These are phyloP conservation scores for Melanocharis versteri DNA, from an alignment of 2,113 vertebrate genomes.

Conservation along the genomic window DNA sequence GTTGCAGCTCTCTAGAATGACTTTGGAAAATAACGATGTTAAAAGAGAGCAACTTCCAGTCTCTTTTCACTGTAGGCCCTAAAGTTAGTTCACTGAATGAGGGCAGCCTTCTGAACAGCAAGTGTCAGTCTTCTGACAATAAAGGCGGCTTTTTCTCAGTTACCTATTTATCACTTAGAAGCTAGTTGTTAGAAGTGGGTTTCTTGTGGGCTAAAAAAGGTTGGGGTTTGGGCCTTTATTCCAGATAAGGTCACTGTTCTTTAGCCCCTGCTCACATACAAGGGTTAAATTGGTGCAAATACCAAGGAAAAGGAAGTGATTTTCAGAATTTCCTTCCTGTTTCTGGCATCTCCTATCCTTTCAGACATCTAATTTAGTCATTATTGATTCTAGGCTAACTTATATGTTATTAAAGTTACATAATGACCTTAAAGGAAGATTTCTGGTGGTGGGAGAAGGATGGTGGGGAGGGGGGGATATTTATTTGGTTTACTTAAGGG, in stretches of 20 bases:
- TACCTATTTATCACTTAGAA: background rate
- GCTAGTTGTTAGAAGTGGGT: background rate
- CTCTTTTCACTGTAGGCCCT: background rate
- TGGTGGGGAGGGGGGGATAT: rapidly evolving
- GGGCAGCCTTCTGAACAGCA: background rate
- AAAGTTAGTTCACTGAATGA: background rate
- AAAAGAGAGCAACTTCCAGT: background rate
- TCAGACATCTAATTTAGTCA: background rate
- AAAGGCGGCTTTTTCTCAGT: background rate
- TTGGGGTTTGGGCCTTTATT: background rate
- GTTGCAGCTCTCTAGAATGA: background rate
- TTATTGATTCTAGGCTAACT: background rate
- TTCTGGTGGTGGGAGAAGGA: background rate
- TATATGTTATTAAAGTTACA: background rate
- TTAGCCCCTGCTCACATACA: background rate
- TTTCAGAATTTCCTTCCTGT: background rate
- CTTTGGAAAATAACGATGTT: background rate
- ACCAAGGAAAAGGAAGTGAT: background rate
- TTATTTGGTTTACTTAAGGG: background rate
- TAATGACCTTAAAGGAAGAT: background rate
- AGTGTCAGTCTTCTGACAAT: background rate
- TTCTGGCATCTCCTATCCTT: background rate
- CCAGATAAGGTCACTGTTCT: background rate
- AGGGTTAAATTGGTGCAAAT: background rate
- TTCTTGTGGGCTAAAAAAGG: background rate